phyloP scores from a whole-genome alignment of 2,888 invertebrate species.

The Papilio elwesi region DNA sequence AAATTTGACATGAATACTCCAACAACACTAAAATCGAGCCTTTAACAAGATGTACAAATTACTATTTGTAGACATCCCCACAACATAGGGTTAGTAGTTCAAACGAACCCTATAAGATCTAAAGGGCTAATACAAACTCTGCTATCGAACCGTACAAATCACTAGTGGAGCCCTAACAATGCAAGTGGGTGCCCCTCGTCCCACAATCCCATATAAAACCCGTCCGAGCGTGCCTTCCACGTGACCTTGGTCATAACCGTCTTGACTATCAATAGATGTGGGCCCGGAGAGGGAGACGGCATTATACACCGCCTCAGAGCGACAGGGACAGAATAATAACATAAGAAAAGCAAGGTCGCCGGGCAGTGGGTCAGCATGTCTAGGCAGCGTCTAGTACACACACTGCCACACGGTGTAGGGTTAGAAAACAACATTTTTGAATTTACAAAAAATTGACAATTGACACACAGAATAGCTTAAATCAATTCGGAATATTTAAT shows the following conservation, averaged over 20 bases:
- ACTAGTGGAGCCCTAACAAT: slow-evolving; percentile 37
- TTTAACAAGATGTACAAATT: background rate
- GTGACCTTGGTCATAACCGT: slow-evolving; percentile 60
- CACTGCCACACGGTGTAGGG: slow-evolving; percentile 55
- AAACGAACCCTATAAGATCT: slow-evolving; percentile 2
- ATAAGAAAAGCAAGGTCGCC: slow-evolving; percentile 82
- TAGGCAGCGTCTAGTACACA: slow-evolving; percentile 81
- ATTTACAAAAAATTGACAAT: too few species aligned
- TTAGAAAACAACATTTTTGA: slow-evolving; percentile 16
- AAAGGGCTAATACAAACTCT: slow-evolving; percentile 17
- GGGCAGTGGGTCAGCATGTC: slow-evolving; percentile 82
- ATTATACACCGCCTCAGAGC: slow-evolving; percentile 58
- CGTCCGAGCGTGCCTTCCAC: slow-evolving; percentile 43
- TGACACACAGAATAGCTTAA: too few species aligned
- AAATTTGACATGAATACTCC: too few species aligned
- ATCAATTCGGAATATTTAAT: too few species aligned
- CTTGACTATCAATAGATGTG: slow-evolving; percentile 72
- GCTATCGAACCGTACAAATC: slow-evolving; percentile 16
- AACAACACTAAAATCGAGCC: background rate
- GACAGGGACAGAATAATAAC: slow-evolving; percentile 71
- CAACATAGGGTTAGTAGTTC: background rate
- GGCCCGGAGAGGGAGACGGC: slow-evolving; percentile 45
- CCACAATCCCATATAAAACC: slow-evolving; percentile 42
- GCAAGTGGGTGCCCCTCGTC: slow-evolving; percentile 37
- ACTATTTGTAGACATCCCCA: background rate